phyloP scores from a whole-genome alignment of 1,140 invertebrate genomes.

The Apis dorsata region DNA sequence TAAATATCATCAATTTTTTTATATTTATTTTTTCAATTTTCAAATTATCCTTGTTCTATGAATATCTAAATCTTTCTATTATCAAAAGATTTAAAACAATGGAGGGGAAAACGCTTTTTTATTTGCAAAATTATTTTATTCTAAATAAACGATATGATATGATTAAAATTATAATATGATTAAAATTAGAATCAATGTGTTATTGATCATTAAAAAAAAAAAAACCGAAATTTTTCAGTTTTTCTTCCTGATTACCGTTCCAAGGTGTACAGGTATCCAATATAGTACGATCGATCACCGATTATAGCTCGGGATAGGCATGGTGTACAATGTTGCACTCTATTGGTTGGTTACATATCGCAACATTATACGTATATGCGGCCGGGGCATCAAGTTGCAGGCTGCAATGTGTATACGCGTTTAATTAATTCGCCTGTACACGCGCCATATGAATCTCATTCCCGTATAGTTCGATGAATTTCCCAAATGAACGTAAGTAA shows the following conservation, averaged over 20 bases:
- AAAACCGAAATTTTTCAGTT: not conserved
- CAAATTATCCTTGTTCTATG: too few relatives aligned
- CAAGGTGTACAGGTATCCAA: conserved; percentile 6
- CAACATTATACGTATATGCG: conserved; percentile 33
- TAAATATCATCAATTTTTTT: too few relatives aligned
- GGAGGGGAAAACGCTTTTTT: too few relatives aligned
- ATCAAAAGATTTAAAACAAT: too few relatives aligned
- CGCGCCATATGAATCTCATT: not conserved
- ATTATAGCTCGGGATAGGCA: conserved; percentile 5
- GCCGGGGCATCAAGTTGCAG: conserved; percentile 32
- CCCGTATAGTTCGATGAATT: not conserved
- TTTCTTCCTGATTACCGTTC: not conserved
- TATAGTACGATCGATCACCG: conserved; percentile 14
- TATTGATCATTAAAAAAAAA: not conserved
- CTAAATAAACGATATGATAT: too few relatives aligned
- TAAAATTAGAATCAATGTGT: not conserved
- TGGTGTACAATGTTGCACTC: conserved; percentile 29
- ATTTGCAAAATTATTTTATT: too few relatives aligned
- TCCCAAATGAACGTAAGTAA: not conserved
- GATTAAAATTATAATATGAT: too few relatives aligned
- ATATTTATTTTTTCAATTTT: too few relatives aligned
- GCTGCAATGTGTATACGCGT: conserved; percentile 19
- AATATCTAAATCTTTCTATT: too few relatives aligned
- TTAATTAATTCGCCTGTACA: conserved; percentile 39
- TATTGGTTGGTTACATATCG: conserved; percentile 32